Percentiles rank a stretch among this genome's conserved stretches.
Conservation (phyloP, 2,888 invertebrate genomes). For the Pyralis farinalis region DNA sequence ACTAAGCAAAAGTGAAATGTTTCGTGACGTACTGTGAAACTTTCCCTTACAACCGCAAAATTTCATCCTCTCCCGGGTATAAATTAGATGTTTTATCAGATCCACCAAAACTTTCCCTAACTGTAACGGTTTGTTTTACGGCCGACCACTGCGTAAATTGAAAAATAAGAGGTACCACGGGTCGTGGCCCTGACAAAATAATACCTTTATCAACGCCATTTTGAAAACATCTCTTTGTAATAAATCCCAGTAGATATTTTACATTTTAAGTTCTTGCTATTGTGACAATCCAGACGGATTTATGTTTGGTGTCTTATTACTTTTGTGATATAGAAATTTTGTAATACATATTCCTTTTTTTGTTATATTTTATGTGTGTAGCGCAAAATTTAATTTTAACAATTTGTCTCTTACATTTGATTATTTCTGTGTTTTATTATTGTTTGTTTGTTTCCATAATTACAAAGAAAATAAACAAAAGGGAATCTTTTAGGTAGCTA, state of each 20-base stretch:
- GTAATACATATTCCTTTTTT: too few relatives aligned
- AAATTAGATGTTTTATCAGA: conserved; percentile 64
- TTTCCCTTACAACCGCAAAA: conserved; percentile 33
- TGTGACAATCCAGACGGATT: background rate
- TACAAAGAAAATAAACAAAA: too few relatives aligned
- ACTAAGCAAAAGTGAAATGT: conserved; percentile 27
- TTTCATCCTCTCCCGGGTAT: conserved; percentile 43
- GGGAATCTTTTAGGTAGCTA: too few relatives aligned
- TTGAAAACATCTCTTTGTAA: background rate
- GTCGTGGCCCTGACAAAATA: conserved; percentile 11
- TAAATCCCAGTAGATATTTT: conserved; percentile 6
- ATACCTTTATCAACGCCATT: conserved; percentile 11
- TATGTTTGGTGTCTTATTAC: background rate
- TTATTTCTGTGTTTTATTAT: too few relatives aligned
- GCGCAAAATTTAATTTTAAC: too few relatives aligned
- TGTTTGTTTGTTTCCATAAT: too few relatives aligned
- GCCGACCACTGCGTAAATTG: conserved; percentile 47
- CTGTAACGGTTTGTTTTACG: conserved; percentile 54
- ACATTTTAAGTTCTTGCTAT: background rate
- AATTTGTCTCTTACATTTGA: too few relatives aligned
- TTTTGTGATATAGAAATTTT: background rate
- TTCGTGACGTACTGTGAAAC: conserved; percentile 34
- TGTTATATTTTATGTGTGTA: too few relatives aligned
- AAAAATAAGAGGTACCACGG: conserved; percentile 32
- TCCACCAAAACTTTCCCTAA: conserved; percentile 44